Conservation (phyloP, 2,113 vertebrate species). For the Lophura nycthemera region DNA sequence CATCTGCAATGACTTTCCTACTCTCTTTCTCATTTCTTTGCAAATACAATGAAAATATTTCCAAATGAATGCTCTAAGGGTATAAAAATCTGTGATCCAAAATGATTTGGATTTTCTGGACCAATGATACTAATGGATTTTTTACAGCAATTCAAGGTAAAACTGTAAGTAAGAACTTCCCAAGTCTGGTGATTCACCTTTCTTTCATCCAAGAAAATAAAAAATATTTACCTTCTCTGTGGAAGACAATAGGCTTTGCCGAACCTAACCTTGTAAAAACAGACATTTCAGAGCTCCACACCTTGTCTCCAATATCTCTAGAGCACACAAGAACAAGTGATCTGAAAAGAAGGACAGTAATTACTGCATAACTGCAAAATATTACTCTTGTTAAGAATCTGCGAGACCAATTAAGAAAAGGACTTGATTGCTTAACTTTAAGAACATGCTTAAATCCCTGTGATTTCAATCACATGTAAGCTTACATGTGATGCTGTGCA, state of each 20-base stretch:
- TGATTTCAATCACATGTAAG: background rate
- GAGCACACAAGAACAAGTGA: conserved; percentile 68
- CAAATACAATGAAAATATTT: background rate
- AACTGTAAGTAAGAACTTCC: background rate
- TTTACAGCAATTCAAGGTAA: background rate
- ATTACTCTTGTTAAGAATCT: background rate
- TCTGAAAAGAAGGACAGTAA: conserved; percentile 42
- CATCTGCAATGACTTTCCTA: background rate
- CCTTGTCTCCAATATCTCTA: conserved; percentile 19
- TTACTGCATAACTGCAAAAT: background rate
- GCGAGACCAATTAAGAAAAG: background rate
- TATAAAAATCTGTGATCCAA: background rate
- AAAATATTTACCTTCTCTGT: conserved; percentile 37
- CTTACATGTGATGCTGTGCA: background rate
- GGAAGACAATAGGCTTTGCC: conserved; percentile 40
- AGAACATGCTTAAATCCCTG: background rate
- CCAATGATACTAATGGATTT: background rate
- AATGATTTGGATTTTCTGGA: background rate
- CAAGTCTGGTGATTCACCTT: background rate
- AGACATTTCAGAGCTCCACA: conserved; percentile 27
- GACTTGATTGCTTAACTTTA: background rate
- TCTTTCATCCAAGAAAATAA: background rate
- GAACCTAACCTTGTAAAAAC: conserved; percentile 47
- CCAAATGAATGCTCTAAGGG: background rate
- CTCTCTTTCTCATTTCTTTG: background rate